phyloP scores from a whole-genome alignment of 2,888 invertebrate species.

The Teinopalpus imperialis region DNA sequence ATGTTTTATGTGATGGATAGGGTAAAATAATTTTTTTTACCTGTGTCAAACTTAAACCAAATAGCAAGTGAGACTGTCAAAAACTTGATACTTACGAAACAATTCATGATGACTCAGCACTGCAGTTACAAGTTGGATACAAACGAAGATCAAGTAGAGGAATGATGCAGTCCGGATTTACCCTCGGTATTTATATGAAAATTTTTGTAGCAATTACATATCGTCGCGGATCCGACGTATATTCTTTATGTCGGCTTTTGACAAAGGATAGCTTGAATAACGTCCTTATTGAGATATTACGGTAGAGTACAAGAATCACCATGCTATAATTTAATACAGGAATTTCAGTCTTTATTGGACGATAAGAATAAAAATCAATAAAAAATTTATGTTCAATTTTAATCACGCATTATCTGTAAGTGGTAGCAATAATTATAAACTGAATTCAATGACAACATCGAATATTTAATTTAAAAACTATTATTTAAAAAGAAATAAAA shows the following conservation, averaged over 20 bases:
- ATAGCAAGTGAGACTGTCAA: too few species aligned
- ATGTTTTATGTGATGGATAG: too few species aligned
- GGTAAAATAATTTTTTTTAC: too few species aligned
- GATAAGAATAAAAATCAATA: conserved; percentile 5
- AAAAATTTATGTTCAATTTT: conserved; percentile 10
- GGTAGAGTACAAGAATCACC: conserved; percentile 4
- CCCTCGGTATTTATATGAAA: conserved; percentile 76
- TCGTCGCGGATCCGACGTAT: conserved; percentile 48
- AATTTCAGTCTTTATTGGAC: not conserved
- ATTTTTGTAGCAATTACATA: conserved; percentile 68
- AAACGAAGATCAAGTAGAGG: conserved; percentile 52
- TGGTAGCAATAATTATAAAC: not conserved
- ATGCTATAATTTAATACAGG: conserved; percentile 6
- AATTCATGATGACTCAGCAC: conserved; percentile 60
- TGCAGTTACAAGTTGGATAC: conserved; percentile 45
- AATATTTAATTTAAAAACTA: not conserved
- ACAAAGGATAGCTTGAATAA: conserved; percentile 51
- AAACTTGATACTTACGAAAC: conserved; percentile 60
- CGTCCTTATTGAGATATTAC: conserved; percentile 46
- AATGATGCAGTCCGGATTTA: conserved; percentile 72
- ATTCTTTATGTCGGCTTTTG: conserved; percentile 63
- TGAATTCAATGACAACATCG: not conserved
- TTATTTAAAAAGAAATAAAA: too few species aligned
- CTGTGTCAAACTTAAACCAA: too few species aligned
- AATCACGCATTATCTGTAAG: not conserved